phyloP scores from a whole-genome alignment of 2,113 vertebrate genomes.

The Podiceps cristatus region DNA sequence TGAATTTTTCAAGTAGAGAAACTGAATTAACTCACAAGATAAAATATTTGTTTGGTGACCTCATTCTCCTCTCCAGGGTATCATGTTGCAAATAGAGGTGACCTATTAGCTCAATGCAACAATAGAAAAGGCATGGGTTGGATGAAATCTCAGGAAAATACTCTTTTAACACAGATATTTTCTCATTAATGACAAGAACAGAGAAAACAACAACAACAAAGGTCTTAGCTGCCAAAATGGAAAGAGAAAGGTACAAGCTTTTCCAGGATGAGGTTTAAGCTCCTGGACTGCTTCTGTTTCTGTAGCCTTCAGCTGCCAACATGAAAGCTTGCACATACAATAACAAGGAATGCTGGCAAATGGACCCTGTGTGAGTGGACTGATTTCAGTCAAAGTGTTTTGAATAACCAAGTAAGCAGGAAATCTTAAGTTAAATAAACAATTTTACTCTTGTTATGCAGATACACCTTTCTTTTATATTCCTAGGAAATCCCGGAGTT shows the following conservation, averaged over 20 bases:
- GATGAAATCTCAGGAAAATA: not conserved
- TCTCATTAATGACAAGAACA: not conserved
- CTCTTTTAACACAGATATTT: not conserved
- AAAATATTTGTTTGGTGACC: not conserved
- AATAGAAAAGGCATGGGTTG: not conserved
- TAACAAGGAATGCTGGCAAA: not conserved
- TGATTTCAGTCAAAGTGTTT: not conserved
- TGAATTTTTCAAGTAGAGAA: not conserved
- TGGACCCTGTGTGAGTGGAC: fast-evolving
- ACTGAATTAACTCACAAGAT: not conserved
- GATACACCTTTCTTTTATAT: not conserved
- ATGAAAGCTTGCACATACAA: not conserved
- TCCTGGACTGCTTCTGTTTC: not conserved
- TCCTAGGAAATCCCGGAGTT: not conserved
- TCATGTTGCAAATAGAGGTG: not conserved
- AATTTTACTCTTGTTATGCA: not conserved
- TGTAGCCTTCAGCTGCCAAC: not conserved
- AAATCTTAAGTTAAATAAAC: not conserved
- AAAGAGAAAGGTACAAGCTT: not conserved
- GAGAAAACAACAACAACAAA: not conserved
- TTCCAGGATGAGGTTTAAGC: not conserved
- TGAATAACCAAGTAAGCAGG: not conserved
- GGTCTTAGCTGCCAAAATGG: not conserved
- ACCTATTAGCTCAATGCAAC: not conserved
- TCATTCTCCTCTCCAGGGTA: not conserved